Conservation (phyloP, 1,140 invertebrate genomes). For the honey bee (Apis mellifera) region DNA sequence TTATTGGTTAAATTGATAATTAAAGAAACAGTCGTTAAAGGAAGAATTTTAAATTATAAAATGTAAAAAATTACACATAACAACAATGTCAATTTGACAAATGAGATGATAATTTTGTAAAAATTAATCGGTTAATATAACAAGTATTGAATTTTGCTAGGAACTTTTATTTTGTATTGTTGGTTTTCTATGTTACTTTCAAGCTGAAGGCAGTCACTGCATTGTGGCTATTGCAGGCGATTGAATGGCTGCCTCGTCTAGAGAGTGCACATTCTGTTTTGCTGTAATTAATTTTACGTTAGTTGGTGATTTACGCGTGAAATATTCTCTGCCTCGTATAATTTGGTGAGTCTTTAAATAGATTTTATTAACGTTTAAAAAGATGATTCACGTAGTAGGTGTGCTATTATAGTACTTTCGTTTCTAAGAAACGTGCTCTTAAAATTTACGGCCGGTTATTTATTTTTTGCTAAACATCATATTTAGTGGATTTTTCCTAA, state of each 20-base stretch:
- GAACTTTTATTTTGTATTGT: slow-evolving; percentile 20
- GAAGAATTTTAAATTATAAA: neutral
- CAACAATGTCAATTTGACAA: rapidly evolving
- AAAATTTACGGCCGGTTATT: slow-evolving; percentile 72
- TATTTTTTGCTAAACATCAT: slow-evolving; percentile 63
- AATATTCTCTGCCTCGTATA: slow-evolving; percentile 58
- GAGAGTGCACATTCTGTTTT: slow-evolving; percentile 75
- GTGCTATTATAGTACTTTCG: slow-evolving; percentile 32
- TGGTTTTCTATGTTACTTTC: slow-evolving; percentile 18
- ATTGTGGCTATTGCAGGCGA: slow-evolving; percentile 69
- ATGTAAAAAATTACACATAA: neutral
- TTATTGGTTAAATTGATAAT: neutral
- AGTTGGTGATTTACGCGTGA: slow-evolving; percentile 63
- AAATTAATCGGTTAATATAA: neutral
- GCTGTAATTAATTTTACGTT: slow-evolving; percentile 75
- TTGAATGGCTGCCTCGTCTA: slow-evolving; percentile 76
- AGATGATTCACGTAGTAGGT: slow-evolving; percentile 3
- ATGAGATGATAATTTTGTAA: neutral
- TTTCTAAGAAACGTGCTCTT: slow-evolving; percentile 66
- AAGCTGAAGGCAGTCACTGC: slow-evolving; percentile 61
- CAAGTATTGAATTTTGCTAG: slow-evolving; percentile 10
- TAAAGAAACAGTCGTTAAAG: neutral
- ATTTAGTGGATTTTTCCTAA: neutral
- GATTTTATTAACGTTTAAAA: neutral
- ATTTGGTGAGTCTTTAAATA: slow-evolving; percentile 65